A percentile compares a stretch with the other conserved stretches of the same genome.
Evolutionary conservation across 2,888 invertebrate genomes (phyloP).

Genomic region (Troides oblongomaculatus): DNA sequence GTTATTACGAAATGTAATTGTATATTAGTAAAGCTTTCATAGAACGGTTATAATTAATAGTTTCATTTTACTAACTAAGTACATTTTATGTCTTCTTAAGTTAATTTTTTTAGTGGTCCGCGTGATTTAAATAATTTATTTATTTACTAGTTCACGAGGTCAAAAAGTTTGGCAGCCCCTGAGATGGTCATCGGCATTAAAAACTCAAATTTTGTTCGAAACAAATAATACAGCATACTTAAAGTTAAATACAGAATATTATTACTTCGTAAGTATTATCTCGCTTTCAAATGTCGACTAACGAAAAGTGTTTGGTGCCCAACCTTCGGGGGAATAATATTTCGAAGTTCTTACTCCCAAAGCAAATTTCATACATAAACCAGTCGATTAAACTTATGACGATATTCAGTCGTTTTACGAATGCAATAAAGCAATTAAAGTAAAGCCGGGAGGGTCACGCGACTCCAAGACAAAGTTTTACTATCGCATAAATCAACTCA

Average conservation of each 20-base stretch:
- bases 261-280: not conserved
- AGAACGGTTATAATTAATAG: too few relatives aligned
- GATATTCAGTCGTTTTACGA: slow-evolving; percentile 26
- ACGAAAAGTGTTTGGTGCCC: not conserved
- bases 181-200: too few relatives aligned
- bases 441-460: slow-evolving; percentile 22
- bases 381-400: slow-evolving; percentile 22
- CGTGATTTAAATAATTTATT: too few relatives aligned
- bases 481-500: slow-evolving; percentile 28
- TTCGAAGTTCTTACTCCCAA: slow-evolving; percentile 4
- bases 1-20: too few relatives aligned
- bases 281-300: not conserved
- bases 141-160: too few relatives aligned
- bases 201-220: too few relatives aligned
- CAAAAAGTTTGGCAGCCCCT: too few relatives aligned
- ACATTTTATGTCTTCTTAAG: too few relatives aligned
- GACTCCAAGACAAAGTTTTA: slow-evolving; percentile 26
- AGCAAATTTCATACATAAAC: slow-evolving; percentile 11
- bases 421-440: slow-evolving; percentile 30
- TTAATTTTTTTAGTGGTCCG: too few relatives aligned
- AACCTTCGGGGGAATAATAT: not conserved
- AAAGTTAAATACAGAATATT: not conserved
- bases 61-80: too few relatives aligned
- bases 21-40: too few relatives aligned
- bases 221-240: not conserved